Conservation (phyloP, 2,888 invertebrate genomes). For the Mantis religiosa region DNA sequence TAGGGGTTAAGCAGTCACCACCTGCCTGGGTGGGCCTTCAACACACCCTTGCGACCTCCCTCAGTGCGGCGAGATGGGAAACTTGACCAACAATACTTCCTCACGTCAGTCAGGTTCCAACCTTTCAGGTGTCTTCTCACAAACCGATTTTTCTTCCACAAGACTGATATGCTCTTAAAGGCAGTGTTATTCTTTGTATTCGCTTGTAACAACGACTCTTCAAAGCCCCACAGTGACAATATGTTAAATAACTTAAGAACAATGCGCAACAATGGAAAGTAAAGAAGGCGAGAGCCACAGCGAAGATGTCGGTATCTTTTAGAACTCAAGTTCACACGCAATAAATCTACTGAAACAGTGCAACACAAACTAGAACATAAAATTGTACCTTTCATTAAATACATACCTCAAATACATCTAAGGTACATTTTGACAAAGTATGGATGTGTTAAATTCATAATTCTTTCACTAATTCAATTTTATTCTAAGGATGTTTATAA, state of each 20-base stretch:
- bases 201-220: background rate
- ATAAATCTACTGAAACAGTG: background rate
- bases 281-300: background rate
- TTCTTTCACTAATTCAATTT: too few species aligned
- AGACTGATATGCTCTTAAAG: background rate
- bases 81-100: background rate
- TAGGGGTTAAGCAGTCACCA: conserved; percentile 11
- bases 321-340: background rate
- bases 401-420: too few species aligned
- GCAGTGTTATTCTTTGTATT: background rate
- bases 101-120: background rate
- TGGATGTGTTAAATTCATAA: too few species aligned
- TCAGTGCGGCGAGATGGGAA: background rate
- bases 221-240: background rate
- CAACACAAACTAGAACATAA: background rate
- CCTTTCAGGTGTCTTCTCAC: background rate
- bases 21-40: conserved; percentile 16
- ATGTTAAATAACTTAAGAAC: background rate
- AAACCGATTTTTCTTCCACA: background rate
- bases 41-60: background rate
- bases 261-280: background rate
- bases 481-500: too few species aligned
- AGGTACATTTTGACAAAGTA: too few species aligned
- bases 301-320: too few species aligned
- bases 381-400: too few species aligned